Conservation (phyloP, 2,113 vertebrate genomes). For the Alces alces region DNA sequence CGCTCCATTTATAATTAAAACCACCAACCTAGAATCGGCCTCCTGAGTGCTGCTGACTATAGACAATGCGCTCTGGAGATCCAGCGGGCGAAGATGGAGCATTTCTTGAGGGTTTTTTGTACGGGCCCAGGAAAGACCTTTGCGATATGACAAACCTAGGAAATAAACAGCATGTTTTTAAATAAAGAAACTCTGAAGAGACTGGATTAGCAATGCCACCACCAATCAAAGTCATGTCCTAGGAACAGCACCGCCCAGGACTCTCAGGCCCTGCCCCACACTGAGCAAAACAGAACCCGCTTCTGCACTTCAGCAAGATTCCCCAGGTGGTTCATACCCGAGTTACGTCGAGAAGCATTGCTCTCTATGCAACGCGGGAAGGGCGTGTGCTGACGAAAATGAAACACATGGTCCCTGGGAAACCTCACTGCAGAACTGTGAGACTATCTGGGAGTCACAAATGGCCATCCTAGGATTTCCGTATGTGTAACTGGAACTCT, state of each 20-base stretch:
- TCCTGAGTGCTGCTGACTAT: conserved; percentile 68
- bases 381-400: neutral
- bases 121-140: conserved; percentile 90
- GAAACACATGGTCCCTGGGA: neutral
- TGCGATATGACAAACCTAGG: conserved; percentile 94
- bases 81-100: conserved; percentile 88
- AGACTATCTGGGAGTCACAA: neutral
- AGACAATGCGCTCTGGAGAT: conserved; percentile 83
- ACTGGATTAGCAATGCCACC: neutral
- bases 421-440: neutral
- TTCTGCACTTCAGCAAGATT: neutral
- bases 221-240: neutral
- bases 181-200: neutral
- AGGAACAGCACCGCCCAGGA: neutral
- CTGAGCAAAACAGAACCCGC: neutral
- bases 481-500: neutral
- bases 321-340: neutral
- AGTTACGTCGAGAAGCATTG: neutral
- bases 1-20: neutral
- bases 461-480: neutral
- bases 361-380: neutral
- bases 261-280: neutral
- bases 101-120: conserved; percentile 80
- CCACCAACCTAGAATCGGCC: conserved; percentile 83
- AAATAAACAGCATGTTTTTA: conserved; percentile 21